These are phyloP conservation scores for Watersipora subatra DNA, from an alignment of 1,140 invertebrate genomes.

Conservation along the genomic window DNA sequence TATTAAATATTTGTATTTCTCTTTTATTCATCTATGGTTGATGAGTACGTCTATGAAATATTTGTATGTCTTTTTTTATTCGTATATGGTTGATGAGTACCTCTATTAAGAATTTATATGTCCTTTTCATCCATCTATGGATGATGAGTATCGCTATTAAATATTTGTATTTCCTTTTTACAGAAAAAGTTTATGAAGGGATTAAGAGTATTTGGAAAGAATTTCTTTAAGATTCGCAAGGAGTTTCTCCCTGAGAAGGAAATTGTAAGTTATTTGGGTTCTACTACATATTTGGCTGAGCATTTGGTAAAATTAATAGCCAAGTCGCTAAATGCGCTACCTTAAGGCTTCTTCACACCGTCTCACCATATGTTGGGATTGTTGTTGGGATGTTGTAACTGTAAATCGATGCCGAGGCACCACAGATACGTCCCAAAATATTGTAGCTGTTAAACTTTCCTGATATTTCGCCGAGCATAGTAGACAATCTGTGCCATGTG, in stretches of 20 bases:
- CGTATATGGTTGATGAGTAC: no score
- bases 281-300: not conserved
- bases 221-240: slow-evolving; percentile 94
- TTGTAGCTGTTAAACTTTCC: no score
- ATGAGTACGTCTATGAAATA: no score
- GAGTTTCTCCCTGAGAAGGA: slow-evolving; percentile 90
- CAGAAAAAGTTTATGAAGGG: slow-evolving; percentile 77
- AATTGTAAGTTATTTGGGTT: slow-evolving; percentile 51
- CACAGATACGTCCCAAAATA: not conserved
- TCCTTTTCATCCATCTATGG: not conserved
- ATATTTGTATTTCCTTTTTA: slow-evolving; percentile 12
- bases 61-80: no score
- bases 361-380: no score
- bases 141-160: not conserved
- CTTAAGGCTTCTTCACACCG: no score
- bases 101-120: not conserved
- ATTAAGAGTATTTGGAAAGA: slow-evolving; percentile 92
- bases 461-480: not conserved
- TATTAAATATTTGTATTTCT: slow-evolving; percentile 7
- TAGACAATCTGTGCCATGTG: no score
- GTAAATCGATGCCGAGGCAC: not conserved
- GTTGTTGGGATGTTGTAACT: no score
- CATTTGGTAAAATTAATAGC: not conserved
- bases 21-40: no score
- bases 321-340: not conserved